Conservation (phyloP, 2,113 vertebrate species). For the Morone saxatilis region DNA sequence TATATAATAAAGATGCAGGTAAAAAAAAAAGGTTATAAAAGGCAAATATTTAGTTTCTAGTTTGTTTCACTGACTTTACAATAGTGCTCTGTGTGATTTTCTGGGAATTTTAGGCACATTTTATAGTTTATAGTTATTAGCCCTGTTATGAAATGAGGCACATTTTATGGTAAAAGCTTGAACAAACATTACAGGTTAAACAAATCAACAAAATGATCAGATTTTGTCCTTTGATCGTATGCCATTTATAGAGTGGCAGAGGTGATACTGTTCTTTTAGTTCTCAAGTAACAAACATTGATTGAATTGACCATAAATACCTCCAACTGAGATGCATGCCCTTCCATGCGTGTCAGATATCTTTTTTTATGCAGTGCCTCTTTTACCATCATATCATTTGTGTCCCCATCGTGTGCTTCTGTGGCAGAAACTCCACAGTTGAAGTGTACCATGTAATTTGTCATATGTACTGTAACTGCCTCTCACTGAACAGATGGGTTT, state of each 20-base stretch:
- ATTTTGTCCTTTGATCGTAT: neutral
- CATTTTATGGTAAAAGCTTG: neutral
- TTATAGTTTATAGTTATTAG: conserved; percentile 1
- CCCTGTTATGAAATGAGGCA: neutral
- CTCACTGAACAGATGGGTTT: conserved; percentile 61
- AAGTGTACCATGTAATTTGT: conserved; percentile 70
- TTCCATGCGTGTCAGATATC: neutral
- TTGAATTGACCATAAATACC: neutral
- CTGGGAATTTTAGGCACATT: neutral
- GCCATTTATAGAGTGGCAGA: neutral
- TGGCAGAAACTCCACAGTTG: conserved; percentile 20
- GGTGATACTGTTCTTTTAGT: neutral
- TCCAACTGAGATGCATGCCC: neutral
- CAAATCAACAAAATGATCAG: neutral
- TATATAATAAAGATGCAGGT: neutral
- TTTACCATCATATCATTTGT: conserved; percentile 4
- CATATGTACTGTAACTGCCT: conserved; percentile 48
- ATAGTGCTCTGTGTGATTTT: neutral
- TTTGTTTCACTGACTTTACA: neutral
- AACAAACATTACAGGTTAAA: neutral
- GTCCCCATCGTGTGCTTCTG: conserved; percentile 7
- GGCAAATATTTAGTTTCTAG: neutral
- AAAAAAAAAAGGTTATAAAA: neutral
- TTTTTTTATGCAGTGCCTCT: conserved; percentile 4
- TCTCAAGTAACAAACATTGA: neutral